These are phyloP conservation scores for Saccopteryx leptura DNA, from an alignment of 2,113 vertebrate species.

Conservation along the genomic window DNA sequence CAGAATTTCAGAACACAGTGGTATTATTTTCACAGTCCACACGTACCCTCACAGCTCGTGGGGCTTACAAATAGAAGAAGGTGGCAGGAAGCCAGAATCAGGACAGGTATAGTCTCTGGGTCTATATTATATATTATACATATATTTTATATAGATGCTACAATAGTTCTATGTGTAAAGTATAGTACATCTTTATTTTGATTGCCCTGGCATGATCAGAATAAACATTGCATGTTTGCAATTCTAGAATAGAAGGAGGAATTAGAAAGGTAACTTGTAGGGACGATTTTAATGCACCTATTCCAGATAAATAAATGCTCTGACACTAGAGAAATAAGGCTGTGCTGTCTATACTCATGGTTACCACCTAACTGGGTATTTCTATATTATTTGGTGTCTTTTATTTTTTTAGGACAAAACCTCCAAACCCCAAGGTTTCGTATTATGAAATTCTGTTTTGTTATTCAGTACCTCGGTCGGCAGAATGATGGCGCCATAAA, in stretches of 20 bases:
- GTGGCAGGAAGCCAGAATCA: not conserved
- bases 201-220: not conserved
- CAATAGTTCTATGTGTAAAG: not conserved
- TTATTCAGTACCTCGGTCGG: not conserved
- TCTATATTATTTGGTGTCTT: not conserved
- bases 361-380: not conserved
- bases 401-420: conserved; percentile 26
- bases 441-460: not conserved
- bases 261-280: not conserved
- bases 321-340: not conserved
- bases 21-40: not conserved
- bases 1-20: conserved; percentile 23
- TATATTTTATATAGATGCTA: not conserved
- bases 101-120: not conserved
- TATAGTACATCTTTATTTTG: not conserved
- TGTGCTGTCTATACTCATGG: not conserved
- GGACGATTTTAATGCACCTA: not conserved
- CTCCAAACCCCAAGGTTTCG: not conserved
- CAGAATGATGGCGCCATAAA: not conserved
- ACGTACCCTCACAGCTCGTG: not conserved
- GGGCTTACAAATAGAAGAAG: not conserved
- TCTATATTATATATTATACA: not conserved
- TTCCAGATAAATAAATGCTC: not conserved
- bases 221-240: not conserved
- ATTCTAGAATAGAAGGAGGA: not conserved